Conservation (phyloP, 2,888 invertebrate genomes). For the Xestia c-nigrum region DNA sequence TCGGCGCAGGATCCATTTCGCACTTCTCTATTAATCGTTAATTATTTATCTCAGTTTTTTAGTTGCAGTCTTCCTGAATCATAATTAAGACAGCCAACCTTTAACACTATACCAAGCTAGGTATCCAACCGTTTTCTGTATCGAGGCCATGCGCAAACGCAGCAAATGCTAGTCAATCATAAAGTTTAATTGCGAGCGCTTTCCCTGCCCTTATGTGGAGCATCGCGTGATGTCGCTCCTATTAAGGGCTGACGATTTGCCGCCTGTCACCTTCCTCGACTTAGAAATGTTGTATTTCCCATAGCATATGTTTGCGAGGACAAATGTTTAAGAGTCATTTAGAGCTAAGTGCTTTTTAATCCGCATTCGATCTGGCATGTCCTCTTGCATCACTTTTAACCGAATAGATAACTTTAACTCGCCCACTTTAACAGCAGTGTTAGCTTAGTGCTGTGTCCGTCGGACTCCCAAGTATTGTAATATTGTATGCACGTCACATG, state of each 20-base stretch:
- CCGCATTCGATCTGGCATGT: neutral
- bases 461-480: too few species aligned
- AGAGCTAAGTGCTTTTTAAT: slow-evolving; percentile 41
- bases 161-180: slow-evolving; percentile 77
- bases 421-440: too few species aligned
- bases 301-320: slow-evolving; percentile 49
- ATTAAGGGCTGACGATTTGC: slow-evolving; percentile 78
- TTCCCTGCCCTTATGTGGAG: slow-evolving; percentile 78
- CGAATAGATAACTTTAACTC: neutral
- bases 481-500: too few species aligned
- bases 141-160: slow-evolving; percentile 67
- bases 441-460: too few species aligned
- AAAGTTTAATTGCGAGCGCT: slow-evolving; percentile 78
- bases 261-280: slow-evolving; percentile 71
- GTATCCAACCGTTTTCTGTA: slow-evolving; percentile 28
- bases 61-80: neutral
- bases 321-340: slow-evolving; percentile 54
- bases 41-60: neutral
- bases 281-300: slow-evolving; percentile 62
- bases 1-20: neutral
- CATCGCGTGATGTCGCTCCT: slow-evolving; percentile 76
- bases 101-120: slow-evolving; percentile 3
- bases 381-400: slow-evolving; percentile 10
- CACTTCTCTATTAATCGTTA: neutral
- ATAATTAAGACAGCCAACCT: slow-evolving; percentile 22